These are phyloP conservation scores for Drosophila sulfurigaster DNA, from an alignment of 1,140 invertebrate genomes.

Conservation along the genomic window DNA sequence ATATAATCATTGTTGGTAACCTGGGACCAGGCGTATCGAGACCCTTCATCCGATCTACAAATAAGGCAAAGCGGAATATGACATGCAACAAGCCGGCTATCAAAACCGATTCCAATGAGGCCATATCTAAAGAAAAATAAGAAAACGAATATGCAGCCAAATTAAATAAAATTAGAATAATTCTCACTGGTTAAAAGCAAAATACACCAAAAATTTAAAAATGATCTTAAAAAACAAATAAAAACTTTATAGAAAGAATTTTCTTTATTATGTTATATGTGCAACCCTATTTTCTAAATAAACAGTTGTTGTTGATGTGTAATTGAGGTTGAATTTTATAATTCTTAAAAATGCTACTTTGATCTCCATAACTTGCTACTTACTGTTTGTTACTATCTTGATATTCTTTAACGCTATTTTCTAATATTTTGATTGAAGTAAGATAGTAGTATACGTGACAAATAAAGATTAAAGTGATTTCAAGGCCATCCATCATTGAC, in stretches of 20 bases:
- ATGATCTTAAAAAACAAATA: neutral
- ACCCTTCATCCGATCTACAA: neutral
- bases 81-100: constrained; percentile 21
- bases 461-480: too few species aligned
- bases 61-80: neutral
- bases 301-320: neutral
- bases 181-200: neutral
- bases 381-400: too few species aligned
- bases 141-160: neutral
- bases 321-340: too few species aligned
- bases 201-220: neutral
- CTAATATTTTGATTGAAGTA: too few species aligned
- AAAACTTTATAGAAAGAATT: neutral
- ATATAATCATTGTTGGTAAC: neutral
- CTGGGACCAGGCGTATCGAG: neutral
- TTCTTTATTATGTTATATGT: neutral
- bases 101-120: constrained; percentile 18
- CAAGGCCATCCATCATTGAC: too few species aligned
- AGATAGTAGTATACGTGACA: too few species aligned
- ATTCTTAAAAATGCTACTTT: too few species aligned
- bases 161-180: neutral
- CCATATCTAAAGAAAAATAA: constrained; percentile 6
- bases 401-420: too few species aligned
- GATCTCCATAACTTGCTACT: too few species aligned
- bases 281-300: neutral